These are phyloP conservation scores for Chromis chromis DNA, from an alignment of 2,797 vertebrate genomes.

Conservation along the genomic window DNA sequence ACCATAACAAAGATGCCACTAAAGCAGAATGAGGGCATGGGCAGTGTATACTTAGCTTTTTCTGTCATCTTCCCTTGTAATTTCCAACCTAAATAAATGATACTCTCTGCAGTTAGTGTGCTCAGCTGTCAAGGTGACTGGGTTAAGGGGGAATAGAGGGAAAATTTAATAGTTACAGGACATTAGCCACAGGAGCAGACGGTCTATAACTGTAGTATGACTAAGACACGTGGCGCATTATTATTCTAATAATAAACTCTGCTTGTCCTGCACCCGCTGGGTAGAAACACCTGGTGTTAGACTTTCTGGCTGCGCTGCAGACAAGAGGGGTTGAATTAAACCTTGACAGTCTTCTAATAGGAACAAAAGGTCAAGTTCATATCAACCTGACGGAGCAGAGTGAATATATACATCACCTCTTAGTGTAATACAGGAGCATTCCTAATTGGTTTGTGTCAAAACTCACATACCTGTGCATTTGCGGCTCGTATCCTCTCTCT, in stretches of 20 bases:
- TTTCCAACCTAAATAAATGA: slow-evolving; percentile 53
- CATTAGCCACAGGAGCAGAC: slow-evolving; percentile 64
- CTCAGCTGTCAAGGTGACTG: slow-evolving; percentile 71
- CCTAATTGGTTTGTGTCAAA: slow-evolving; percentile 14
- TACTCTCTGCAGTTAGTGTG: slow-evolving; percentile 36
- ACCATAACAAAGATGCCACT: slow-evolving; percentile 37
- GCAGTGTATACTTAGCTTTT: slow-evolving; percentile 26
- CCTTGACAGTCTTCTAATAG: slow-evolving; percentile 36
- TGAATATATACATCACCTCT: slow-evolving; percentile 27
- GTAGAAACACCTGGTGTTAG: slow-evolving; percentile 71
- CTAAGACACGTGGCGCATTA: slow-evolving; percentile 61
- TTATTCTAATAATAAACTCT: slow-evolving; percentile 78
- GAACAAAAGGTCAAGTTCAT: slow-evolving; percentile 57
- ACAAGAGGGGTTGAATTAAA: slow-evolving; percentile 26
- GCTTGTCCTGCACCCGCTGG: slow-evolving; percentile 60
- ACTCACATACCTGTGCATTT: slow-evolving; percentile 91
- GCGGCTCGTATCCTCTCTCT: slow-evolving; percentile 91
- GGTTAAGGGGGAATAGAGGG: slow-evolving; percentile 38
- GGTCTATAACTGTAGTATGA: slow-evolving; percentile 62
- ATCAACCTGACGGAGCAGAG: slow-evolving; percentile 10
- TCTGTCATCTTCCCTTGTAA: slow-evolving; percentile 36
- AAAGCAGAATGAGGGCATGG: slow-evolving; percentile 39
- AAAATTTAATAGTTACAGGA: slow-evolving; percentile 63
- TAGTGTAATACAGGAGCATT: slow-evolving; percentile 34
- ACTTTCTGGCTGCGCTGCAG: slow-evolving; percentile 42